These are phyloP conservation scores for Aethes cnicana DNA, from an alignment of 2,888 invertebrate genomes.

Conservation along the genomic window DNA sequence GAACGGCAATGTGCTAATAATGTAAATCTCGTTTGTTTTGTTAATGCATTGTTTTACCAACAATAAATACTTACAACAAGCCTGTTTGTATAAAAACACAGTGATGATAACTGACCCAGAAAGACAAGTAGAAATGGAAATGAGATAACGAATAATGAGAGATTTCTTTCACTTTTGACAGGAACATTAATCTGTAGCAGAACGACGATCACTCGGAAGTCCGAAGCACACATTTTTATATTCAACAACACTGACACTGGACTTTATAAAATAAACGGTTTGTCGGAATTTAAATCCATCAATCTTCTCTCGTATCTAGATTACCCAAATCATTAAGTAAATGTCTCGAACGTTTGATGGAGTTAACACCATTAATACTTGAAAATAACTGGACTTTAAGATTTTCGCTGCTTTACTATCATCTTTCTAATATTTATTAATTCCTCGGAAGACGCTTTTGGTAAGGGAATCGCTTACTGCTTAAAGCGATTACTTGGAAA, in stretches of 20 bases:
- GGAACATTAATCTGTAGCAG: neutral
- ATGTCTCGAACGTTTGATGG: neutral
- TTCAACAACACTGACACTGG: neutral
- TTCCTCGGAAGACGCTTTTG: too few relatives aligned
- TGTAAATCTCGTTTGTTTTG: too few relatives aligned
- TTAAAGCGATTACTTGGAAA: too few relatives aligned
- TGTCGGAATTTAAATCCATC: slow-evolving; percentile 5
- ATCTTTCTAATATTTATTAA: too few relatives aligned
- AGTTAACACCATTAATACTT: neutral
- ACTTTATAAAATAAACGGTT: slow-evolving; percentile 2
- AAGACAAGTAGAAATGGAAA: neutral
- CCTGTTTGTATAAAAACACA: neutral
- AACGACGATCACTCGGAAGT: neutral
- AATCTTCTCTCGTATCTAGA: neutral
- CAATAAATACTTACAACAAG: too few relatives aligned
- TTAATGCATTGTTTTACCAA: too few relatives aligned
- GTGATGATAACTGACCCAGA: neutral
- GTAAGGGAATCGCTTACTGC: too few relatives aligned
- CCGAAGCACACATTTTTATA: neutral
- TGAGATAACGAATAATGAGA: neutral
- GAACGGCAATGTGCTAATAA: too few relatives aligned
- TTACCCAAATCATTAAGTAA: slow-evolving; percentile 1
- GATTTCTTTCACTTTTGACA: neutral
- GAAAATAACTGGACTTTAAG: slow-evolving; percentile 1
- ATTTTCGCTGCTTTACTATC: too few relatives aligned